These are phyloP conservation scores for Callyntrura sp. DNA, from an alignment of 2,888 invertebrate species.

Conservation along the genomic window DNA sequence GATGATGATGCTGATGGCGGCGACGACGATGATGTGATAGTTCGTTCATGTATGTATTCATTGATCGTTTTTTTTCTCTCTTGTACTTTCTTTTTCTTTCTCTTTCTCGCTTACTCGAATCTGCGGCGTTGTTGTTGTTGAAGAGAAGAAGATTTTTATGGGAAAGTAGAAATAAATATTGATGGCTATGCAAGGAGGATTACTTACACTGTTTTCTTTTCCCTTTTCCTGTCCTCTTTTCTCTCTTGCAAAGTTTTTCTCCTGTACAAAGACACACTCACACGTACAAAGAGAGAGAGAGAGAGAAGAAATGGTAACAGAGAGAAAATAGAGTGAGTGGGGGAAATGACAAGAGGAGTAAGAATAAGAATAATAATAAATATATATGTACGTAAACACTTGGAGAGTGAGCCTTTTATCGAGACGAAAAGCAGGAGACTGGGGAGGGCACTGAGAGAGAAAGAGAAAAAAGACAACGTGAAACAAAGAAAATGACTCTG, in stretches of 20 bases:
- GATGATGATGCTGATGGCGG: neutral
- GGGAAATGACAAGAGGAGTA: too few relatives aligned
- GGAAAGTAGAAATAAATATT: constrained; percentile 20
- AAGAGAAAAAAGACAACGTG: neutral
- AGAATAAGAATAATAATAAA: neutral
- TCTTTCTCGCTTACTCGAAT: neutral
- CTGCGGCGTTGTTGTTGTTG: neutral
- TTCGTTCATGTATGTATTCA: neutral
- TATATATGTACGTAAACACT: neutral
- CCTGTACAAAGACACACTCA: neutral
- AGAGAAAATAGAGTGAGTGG: neutral
- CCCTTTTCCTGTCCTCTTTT: neutral
- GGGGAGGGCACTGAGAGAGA: too few relatives aligned
- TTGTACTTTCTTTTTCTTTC: neutral
- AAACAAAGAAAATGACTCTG: constrained; percentile 49
- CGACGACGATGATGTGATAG: neutral
- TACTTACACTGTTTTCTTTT: neutral
- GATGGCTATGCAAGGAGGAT: neutral
- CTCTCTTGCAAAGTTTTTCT: neutral
- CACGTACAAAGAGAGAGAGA: neutral
- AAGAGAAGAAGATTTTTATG: neutral
- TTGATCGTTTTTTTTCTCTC: neutral
- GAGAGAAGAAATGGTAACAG: neutral
- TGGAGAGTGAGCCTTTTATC: neutral
- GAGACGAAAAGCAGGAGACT: constrained; percentile 4